Evolutionary conservation across 2,888 invertebrate species (phyloP).

Genomic region (Eupithecia inturbata): DNA sequence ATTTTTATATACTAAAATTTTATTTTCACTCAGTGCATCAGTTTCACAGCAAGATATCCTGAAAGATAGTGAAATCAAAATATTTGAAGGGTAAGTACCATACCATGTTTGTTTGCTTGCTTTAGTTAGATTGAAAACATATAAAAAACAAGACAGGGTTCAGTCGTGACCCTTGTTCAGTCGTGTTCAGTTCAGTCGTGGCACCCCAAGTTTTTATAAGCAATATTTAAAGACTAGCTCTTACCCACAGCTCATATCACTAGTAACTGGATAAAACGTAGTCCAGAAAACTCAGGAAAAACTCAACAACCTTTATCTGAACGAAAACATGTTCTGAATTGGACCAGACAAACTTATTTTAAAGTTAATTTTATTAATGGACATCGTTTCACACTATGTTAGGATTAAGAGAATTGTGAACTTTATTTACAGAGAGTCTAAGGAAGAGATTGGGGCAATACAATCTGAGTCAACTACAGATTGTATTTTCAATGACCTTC

Average conservation of each 20-base stretch:
- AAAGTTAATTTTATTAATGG: not conserved
- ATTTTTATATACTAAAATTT: conserved; percentile 2
- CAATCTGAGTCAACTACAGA: conserved; percentile 52
- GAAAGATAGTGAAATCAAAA: conserved; percentile 44
- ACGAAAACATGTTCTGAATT: not conserved
- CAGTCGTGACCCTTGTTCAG: conserved; percentile 14
- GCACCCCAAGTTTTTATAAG: not conserved
- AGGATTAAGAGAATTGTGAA: not conserved
- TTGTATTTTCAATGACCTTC: conserved; percentile 73
- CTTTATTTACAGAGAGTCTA: conserved; percentile 38
- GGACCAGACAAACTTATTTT: not conserved
- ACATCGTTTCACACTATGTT: not conserved
- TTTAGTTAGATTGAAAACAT: not conserved
- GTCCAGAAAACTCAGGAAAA: not conserved
- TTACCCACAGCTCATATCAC: not conserved
- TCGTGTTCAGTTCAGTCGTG: no score
- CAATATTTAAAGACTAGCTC: not conserved
- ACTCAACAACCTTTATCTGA: not conserved
- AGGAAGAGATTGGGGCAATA: conserved; percentile 40
- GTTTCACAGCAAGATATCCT: conserved; percentile 42
- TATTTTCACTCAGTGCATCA: conserved; percentile 50
- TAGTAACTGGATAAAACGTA: not conserved
- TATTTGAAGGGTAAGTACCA: conserved; percentile 56
- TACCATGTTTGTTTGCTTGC: not conserved
- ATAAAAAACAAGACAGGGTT: not conserved